phyloP scores from a whole-genome alignment of 2,888 invertebrate species.

The Macrosiphum euphorbiae region DNA sequence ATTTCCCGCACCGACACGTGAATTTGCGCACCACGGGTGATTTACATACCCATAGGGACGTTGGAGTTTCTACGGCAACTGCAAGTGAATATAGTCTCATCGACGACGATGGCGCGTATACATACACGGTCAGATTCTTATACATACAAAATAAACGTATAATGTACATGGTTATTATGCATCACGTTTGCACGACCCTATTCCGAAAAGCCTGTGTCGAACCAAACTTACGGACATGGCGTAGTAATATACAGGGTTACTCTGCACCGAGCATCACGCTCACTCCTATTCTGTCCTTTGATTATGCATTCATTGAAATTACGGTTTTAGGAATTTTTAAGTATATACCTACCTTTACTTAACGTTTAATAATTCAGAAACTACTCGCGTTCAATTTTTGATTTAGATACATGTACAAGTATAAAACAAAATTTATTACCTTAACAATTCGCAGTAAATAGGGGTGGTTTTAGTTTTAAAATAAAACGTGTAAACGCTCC shows the following conservation, averaged over 20 bases:
- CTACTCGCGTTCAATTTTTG: not conserved
- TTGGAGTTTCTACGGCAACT: conserved; percentile 14
- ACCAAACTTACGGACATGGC: not conserved
- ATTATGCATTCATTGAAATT: not conserved
- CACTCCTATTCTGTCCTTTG: not conserved
- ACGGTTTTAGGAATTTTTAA: not conserved
- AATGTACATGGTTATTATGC: conserved; percentile 47
- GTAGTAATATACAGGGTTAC: not conserved
- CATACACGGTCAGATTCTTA: not conserved
- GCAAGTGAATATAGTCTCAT: conserved; percentile 42
- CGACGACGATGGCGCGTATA: not conserved
- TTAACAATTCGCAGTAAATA: not conserved
- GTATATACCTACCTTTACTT: no score
- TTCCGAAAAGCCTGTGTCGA: conserved; percentile 27
- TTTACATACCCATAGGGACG: conserved; percentile 37
- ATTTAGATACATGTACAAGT: not conserved
- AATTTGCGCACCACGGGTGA: not conserved
- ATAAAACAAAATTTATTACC: not conserved
- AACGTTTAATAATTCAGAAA: not conserved
- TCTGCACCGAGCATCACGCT: not conserved
- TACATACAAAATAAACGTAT: conserved; percentile 16
- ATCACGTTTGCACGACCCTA: conserved; percentile 34
- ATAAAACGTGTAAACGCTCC: not conserved
- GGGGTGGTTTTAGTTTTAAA: not conserved
- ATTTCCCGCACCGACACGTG: not conserved